Evolutionary conservation across 2,797 vertebrate species (phyloP), one percentile per base, ranked within the genome.

Genomic region (Rhinogobio ventralis): DNA sequence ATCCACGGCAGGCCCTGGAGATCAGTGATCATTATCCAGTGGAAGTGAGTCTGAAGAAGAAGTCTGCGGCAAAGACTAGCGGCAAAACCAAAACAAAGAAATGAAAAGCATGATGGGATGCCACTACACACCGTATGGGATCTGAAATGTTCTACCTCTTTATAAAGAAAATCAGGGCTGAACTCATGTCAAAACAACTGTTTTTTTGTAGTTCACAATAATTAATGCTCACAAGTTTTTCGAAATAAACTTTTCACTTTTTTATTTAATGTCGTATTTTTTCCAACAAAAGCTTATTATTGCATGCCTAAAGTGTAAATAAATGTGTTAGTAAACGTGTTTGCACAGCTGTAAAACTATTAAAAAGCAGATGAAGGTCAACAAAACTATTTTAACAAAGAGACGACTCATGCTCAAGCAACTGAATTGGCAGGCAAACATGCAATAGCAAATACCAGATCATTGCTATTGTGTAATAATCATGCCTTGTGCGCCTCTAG

Each of bases 21-120:
- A 89, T 95, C 81, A 95, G 93, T 79, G 94, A 95, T 81, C 94
- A 95, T 85, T 95, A 94, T 71, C 94, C 94, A 4, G 94, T 94
- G 87, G 94, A 95, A 87, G 93, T 95, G 80, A 85, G 82, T 72
- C 89, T 94, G 76, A 89, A 74, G 86, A 86, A 45, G 6, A 42
- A 73, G 45, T 1, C 55, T 23, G 86, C 17, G 19, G 9, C 23
- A 2, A 75, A 23, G 67, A 30, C 1, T 7, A 33, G 19, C 5
- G 19, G 49, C 19, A 33, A 7, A 25, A 7, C 71, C 11, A 75
- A 30, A 60, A 1, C 71, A 1, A 57, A 57, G 53, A 57, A 0
- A 49, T 25, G 36, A 17, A 33, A 83, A 33, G 72, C 77, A 19
- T 67, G 23, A 80, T 39, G 69, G 20, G 66, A 53, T 25, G n/a